Evolutionary conservation across 2,888 invertebrate genomes (phyloP).

Genomic region (Melieria crassipennis): DNA sequence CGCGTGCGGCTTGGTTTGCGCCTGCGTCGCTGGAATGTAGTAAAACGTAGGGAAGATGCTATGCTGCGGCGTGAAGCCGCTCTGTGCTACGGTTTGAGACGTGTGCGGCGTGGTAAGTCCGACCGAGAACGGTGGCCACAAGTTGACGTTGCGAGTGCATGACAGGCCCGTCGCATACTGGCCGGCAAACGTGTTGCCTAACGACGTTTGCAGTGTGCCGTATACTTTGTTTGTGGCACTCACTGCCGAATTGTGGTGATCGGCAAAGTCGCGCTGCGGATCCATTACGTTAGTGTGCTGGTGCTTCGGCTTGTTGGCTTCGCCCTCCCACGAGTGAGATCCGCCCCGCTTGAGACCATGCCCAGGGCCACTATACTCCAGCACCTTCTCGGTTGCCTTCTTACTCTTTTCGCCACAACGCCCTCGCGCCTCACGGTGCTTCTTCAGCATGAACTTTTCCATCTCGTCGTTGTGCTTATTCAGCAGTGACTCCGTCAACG

Average conservation of each 20-base stretch:
- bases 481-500: constrained; percentile 72
- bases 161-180: constrained; percentile 43
- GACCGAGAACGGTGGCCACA: constrained; percentile 73
- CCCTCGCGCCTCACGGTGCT: constrained; percentile 73
- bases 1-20: constrained; percentile 34
- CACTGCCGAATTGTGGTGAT: constrained; percentile 38
- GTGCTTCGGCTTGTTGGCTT: constrained; percentile 70
- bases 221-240: constrained; percentile 40
- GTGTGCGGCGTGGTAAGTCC: constrained; percentile 62
- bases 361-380: constrained; percentile 58
- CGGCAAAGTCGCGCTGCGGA: constrained; percentile 42
- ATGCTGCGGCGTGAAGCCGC: constrained; percentile 60
- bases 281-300: constrained; percentile 61
- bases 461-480: constrained; percentile 83
- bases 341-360: constrained; percentile 74
- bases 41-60: constrained; percentile 69
- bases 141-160: constrained; percentile 64
- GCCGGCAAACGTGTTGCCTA: constrained; percentile 33
- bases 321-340: constrained; percentile 72
- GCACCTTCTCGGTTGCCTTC: constrained; percentile 56
- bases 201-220: constrained; percentile 43
- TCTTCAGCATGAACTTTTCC: constrained; percentile 81
- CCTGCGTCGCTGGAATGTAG: constrained; percentile 67
- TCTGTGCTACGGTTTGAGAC: constrained; percentile 53
- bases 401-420: constrained; percentile 66